A percentile compares a stretch with the other conserved stretches of the same genome.
Evolutionary conservation across 2,113 vertebrate genomes (phyloP).

Genomic region (Trinectes maculatus): DNA sequence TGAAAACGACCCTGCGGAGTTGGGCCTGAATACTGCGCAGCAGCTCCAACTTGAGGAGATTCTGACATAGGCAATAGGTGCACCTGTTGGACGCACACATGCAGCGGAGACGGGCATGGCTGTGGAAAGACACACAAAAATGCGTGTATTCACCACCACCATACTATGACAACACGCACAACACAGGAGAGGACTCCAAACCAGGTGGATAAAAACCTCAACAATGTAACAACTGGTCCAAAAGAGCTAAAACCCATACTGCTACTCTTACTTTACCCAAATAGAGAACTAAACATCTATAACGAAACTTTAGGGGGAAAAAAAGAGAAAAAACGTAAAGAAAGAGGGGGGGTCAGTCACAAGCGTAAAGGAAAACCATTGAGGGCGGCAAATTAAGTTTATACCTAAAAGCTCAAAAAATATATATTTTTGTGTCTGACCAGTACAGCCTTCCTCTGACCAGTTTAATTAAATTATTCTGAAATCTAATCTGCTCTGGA

Average conservation of each 20-base stretch:
- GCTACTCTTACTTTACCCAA: neutral
- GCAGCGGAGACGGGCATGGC: slow-evolving; percentile 96
- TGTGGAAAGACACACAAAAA: slow-evolving; percentile 93
- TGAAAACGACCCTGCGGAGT: slow-evolving; percentile 94
- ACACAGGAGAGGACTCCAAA: slow-evolving; percentile 73
- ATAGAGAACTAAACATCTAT: neutral
- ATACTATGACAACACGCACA: slow-evolving; percentile 77
- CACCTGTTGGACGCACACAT: slow-evolving; percentile 98
- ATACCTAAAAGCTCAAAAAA: no score
- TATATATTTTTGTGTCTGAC: no score
- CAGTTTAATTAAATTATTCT: no score
- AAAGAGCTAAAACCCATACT: neutral
- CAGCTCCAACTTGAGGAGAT: slow-evolving; percentile 98
- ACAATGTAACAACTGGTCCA: neutral
- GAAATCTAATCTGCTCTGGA: slow-evolving; percentile 44
- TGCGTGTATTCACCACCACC: slow-evolving; percentile 84
- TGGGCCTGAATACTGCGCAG: slow-evolving; percentile 97
- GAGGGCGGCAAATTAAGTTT: neutral
- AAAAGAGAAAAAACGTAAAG: slow-evolving; percentile 12
- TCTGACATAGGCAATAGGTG: slow-evolving; percentile 99
- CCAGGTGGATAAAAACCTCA: neutral
- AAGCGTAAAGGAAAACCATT: neutral
- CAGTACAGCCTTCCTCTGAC: neutral
- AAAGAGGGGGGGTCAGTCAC: neutral
- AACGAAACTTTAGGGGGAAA: neutral